Evolutionary conservation across 1,140 invertebrate species (phyloP).

Genomic region (Teleogryllus occipitalis): DNA sequence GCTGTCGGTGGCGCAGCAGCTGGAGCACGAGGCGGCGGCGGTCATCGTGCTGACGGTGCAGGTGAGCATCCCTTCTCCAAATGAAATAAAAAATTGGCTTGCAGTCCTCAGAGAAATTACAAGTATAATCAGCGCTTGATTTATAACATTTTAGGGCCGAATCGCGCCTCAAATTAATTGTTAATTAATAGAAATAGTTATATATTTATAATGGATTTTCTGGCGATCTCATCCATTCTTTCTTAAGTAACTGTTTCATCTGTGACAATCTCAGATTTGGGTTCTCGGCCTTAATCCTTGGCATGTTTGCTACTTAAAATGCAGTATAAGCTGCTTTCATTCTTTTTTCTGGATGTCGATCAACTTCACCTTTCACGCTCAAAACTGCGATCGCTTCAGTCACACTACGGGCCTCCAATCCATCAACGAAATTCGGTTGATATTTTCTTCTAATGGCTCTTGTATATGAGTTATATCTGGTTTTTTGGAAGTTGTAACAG

Average conservation of each 20-base stretch:
- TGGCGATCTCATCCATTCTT: slow-evolving; percentile 95
- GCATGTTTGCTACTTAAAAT: slow-evolving; percentile 81
- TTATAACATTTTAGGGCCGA: too few species aligned
- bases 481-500: slow-evolving; percentile 33
- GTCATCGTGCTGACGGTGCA: slow-evolving; percentile 68
- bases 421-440: slow-evolving; percentile 81
- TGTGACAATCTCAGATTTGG: slow-evolving; percentile 79
- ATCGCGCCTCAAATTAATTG: too few species aligned
- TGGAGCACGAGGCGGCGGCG: slow-evolving; percentile 72
- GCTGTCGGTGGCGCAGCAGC: slow-evolving; percentile 55
- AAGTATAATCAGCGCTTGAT: too few species aligned
- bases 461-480: slow-evolving; percentile 38
- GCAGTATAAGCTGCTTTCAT: slow-evolving; percentile 86
- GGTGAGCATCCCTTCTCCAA: slow-evolving; percentile 5
- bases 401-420: slow-evolving; percentile 77
- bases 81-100: too few species aligned
- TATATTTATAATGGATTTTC: slow-evolving; percentile 96
- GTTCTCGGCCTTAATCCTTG: slow-evolving; percentile 84
- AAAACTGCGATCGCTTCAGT: slow-evolving; percentile 84
- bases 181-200: too few species aligned
- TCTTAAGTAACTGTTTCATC: slow-evolving; percentile 71
- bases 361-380: slow-evolving; percentile 55
- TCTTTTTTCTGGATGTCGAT: slow-evolving; percentile 88
- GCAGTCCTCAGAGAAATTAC: too few species aligned
- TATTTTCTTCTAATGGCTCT: slow-evolving; percentile 77